Evolutionary conservation across 37 sponge, comb jelly and placozoan species (phyloP), one percentile per base, ranked within the genome.

Genomic region (Ianthella basta): DNA sequence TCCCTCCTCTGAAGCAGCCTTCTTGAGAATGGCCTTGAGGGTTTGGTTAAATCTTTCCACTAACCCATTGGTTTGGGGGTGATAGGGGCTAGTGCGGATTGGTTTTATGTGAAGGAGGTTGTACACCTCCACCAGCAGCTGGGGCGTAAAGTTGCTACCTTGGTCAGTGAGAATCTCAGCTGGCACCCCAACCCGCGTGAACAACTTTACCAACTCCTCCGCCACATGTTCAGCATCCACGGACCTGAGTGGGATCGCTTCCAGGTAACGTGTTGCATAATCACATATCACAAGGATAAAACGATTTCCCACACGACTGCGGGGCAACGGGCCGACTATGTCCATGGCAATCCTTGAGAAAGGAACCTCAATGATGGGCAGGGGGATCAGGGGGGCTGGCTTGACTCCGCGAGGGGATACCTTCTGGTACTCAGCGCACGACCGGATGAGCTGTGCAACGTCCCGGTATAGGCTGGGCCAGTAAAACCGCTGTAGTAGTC

Each of bases 181-280:
- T 39, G 78, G 78, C 33, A 74, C 78, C 33, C 78, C 78, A n/a
- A 74, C 78, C 36, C 36, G 3, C 36, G 78, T 34, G 41, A 33
- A 74, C 24, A 74, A 6, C 41, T 37, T 33, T 8, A 27, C 30
- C 36, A 74, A 24, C 10, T 74, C 35, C 78, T 74, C 78, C 36
- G 78, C 78, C 37, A 74, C 78, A 6, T 33, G 37, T 5, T 34
- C 78, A 5, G 78, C 78, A 34, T 74, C 36, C 3, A 74, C 33
- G 4, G 35, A 25, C 36, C 33, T 74, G 29, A 74, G 78, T 37
- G 36, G 35, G 5, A 74, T 8, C 0, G 89, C 92, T 66, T 91
- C 86, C 36, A 82, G 92, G 41, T 88, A 91, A 2, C 88, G 18
- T 19, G 88, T 91, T 23, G 92, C 88, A 80, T 88, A 91, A 60